phyloP scores from a whole-genome alignment of 2,888 invertebrate species.

The Xylophagus ater region DNA sequence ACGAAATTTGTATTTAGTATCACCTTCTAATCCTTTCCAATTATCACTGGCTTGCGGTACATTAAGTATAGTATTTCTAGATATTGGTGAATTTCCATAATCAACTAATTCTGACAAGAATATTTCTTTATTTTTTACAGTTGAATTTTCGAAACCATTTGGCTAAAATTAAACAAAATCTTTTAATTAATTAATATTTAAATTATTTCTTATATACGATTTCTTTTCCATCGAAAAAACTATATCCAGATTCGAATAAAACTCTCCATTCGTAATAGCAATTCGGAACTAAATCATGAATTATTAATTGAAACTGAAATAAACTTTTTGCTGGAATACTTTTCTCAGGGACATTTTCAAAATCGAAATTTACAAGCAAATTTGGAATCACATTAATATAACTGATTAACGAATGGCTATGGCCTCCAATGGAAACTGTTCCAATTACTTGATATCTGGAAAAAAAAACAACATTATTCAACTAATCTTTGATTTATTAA shows the following conservation, averaged over 20 bases:
- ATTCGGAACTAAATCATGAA: conserved; percentile 5
- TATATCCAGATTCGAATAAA: neutral
- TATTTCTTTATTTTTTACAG: conserved; percentile 2
- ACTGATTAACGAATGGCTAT: no score
- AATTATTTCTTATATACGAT: neutral
- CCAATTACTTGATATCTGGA: no score
- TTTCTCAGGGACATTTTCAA: neutral
- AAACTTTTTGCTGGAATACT: neutral
- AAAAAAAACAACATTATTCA: no score
- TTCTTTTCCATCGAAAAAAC: conserved; percentile 1
- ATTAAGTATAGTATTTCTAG: neutral
- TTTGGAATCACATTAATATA: neutral
- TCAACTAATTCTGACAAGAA: conserved; percentile 7
- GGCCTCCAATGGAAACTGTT: no score
- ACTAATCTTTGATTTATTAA: no score
- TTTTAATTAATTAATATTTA: neutral
- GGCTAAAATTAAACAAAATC: neutral
- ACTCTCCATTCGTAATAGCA: conserved; percentile 4
- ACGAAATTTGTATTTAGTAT: conserved; percentile 4
- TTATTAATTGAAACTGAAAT: neutral
- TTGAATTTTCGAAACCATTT: neutral
- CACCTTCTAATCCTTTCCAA: neutral
- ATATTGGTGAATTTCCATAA: conserved; percentile 3
- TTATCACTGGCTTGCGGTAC: neutral
- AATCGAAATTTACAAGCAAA: neutral